phyloP scores from a whole-genome alignment of 1,140 invertebrate genomes.

The Helicoverpa armigera region DNA sequence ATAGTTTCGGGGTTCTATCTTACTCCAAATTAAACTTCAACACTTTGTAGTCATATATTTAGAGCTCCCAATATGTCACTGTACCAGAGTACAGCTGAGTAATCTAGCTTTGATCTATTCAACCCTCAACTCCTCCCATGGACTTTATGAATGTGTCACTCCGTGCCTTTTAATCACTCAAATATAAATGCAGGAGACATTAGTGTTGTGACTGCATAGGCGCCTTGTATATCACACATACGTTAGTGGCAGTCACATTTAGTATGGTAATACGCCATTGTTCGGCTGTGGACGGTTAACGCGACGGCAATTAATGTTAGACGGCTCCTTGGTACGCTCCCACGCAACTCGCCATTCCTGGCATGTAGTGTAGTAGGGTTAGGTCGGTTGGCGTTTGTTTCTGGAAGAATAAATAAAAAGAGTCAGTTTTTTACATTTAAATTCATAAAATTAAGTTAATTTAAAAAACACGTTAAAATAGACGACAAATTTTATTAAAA shows the following conservation, averaged over 20 bases:
- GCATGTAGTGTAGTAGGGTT: slow-evolving; percentile 7
- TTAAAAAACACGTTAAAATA: no score
- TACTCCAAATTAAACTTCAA: no score
- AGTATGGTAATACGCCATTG: slow-evolving; percentile 49
- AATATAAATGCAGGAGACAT: slow-evolving; percentile 17
- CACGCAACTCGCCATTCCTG: slow-evolving; percentile 48
- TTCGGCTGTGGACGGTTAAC: slow-evolving; percentile 19
- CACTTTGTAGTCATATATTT: no score
- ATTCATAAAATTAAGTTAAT: no score
- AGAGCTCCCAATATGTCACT: no score
- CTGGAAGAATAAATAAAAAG: background rate
- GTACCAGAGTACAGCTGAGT: no score
- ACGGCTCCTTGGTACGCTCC: slow-evolving; percentile 11
- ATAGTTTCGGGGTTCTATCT: no score
- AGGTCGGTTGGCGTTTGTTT: background rate
- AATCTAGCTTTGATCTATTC: background rate
- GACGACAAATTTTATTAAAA: no score
- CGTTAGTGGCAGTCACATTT: slow-evolving; percentile 38
- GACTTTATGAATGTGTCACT: background rate
- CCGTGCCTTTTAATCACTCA: background rate
- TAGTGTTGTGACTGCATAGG: background rate
- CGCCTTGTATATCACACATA: slow-evolving; percentile 25
- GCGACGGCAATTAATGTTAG: slow-evolving; percentile 46
- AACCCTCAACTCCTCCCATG: background rate
- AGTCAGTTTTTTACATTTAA: no score